These are phyloP conservation scores for Onychostruthus taczanowskii DNA, from an alignment of 2,113 vertebrate genomes.

Conservation along the genomic window DNA sequence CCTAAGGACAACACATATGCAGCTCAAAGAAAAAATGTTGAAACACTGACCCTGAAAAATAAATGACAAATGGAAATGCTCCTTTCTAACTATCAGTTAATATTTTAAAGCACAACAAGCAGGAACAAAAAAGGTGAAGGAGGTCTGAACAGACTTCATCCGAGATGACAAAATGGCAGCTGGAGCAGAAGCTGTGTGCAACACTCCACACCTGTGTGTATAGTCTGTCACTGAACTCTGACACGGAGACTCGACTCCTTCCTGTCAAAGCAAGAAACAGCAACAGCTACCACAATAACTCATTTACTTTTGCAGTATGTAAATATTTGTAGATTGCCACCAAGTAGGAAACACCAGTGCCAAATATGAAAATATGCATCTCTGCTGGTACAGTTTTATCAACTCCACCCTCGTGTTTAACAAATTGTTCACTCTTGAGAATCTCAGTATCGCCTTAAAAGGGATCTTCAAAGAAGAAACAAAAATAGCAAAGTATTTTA, in stretches of 20 bases:
- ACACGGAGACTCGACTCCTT: background rate
- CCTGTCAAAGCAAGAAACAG: slow-evolving; percentile 8
- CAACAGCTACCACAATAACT: slow-evolving; percentile 8
- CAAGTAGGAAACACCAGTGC: background rate
- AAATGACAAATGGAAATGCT: background rate
- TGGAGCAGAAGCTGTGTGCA: background rate
- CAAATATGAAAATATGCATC: slow-evolving; percentile 24
- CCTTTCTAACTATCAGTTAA: background rate
- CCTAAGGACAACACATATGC: background rate
- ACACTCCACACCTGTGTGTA: background rate
- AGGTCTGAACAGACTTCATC: background rate
- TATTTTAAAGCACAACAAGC: background rate
- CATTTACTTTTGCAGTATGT: slow-evolving; percentile 3
- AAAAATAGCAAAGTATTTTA: background rate
- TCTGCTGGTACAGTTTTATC: background rate
- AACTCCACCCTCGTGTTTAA: background rate
- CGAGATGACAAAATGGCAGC: background rate
- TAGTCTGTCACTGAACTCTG: background rate
- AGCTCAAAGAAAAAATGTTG: background rate
- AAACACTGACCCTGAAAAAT: background rate
- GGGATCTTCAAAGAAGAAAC: background rate
- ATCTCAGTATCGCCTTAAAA: background rate
- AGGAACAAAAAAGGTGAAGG: background rate
- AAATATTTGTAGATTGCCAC: slow-evolving; percentile 49
- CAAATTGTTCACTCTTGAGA: background rate